phyloP scores from a whole-genome alignment of 1,140 invertebrate genomes.

The Diorhabda sublineata region DNA sequence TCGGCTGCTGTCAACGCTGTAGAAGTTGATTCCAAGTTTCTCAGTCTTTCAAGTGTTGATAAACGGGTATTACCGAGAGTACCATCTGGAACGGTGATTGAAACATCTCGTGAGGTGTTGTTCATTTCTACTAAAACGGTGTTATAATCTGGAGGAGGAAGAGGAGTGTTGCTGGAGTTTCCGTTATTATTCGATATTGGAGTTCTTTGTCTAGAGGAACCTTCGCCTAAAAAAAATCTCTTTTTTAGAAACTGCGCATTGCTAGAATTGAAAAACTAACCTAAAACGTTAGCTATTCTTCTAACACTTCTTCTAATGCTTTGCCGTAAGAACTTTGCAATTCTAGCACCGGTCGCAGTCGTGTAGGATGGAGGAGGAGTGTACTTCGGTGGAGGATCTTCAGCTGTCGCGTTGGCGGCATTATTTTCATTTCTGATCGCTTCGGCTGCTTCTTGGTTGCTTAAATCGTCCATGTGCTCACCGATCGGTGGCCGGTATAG shows the following conservation, averaged over 20 bases:
- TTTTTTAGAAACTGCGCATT: neutral
- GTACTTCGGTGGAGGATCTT: constrained; percentile 88
- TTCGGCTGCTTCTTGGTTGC: constrained; percentile 39
- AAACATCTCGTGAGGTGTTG: constrained; percentile 19
- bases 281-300: constrained; percentile 55
- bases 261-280: constrained; percentile 37
- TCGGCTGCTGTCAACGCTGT: constrained; percentile 54
- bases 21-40: constrained; percentile 31
- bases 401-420: constrained; percentile 46
- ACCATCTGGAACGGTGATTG: constrained; percentile 21
- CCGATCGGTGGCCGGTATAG: constrained; percentile 65
- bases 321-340: constrained; percentile 73
- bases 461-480: constrained; percentile 44
- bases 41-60: constrained; percentile 33
- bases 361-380: constrained; percentile 89
- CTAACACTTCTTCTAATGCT: constrained; percentile 77
- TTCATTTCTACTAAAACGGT: constrained; percentile 55
- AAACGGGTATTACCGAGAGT: constrained; percentile 19
- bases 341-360: constrained; percentile 78
- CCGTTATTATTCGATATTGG: neutral
- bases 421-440: constrained; percentile 39
- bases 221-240: neutral
- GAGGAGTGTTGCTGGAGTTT: constrained; percentile 31
- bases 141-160: constrained; percentile 61
- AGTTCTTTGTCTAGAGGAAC: constrained; percentile 1